Evolutionary conservation across 2,888 invertebrate genomes (phyloP).

Genomic region (Cosmia trapezina): DNA sequence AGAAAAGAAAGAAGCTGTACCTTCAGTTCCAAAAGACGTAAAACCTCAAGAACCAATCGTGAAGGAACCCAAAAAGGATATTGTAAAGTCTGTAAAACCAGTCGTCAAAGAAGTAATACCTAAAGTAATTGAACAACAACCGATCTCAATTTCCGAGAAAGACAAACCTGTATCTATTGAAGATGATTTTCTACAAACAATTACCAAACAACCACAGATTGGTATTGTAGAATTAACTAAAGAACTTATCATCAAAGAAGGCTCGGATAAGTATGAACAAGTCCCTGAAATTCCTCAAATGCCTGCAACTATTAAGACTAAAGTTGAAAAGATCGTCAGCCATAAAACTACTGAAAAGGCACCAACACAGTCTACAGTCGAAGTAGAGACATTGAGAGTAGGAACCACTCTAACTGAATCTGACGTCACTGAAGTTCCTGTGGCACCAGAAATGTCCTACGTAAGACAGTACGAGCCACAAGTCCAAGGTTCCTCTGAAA

Average conservation of each 20-base stretch:
- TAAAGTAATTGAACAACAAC: slow-evolving; percentile 3
- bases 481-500: slow-evolving; percentile 72
- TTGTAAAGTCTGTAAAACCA: slow-evolving; percentile 3
- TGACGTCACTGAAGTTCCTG: slow-evolving; percentile 65
- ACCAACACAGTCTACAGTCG: slow-evolving; percentile 70
- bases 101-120: background rate
- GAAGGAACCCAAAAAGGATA: slow-evolving; percentile 12
- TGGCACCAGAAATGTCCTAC: slow-evolving; percentile 74
- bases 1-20: slow-evolving; percentile 14
- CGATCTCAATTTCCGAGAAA: slow-evolving; percentile 25
- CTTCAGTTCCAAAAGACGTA: slow-evolving; percentile 12
- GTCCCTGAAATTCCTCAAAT: slow-evolving; percentile 27
- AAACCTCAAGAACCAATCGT: slow-evolving; percentile 5
- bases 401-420: slow-evolving; percentile 75
- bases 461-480: slow-evolving; percentile 75
- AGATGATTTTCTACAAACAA: slow-evolving; percentile 51
- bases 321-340: slow-evolving; percentile 55
- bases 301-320: slow-evolving; percentile 24
- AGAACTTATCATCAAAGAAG: slow-evolving; percentile 66
- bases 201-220: slow-evolving; percentile 47
- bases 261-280: slow-evolving; percentile 44
- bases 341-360: slow-evolving; percentile 67
- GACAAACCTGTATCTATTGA: slow-evolving; percentile 53
- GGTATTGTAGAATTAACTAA: slow-evolving; percentile 62
- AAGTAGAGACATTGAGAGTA: slow-evolving; percentile 73